Conservation (phyloP, 2,888 invertebrate genomes). For the Parnassius apollo region DNA sequence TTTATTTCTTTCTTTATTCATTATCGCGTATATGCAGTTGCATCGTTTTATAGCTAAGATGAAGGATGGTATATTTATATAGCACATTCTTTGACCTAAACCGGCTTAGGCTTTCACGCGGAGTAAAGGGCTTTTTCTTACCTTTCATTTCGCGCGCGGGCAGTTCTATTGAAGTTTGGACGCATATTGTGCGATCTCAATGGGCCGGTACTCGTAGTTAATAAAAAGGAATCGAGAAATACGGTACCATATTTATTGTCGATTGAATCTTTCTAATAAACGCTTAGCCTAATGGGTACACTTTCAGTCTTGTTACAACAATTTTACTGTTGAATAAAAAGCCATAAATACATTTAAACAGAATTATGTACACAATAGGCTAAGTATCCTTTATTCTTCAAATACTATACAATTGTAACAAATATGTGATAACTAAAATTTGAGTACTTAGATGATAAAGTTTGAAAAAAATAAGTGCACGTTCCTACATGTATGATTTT, state of each 20-base stretch:
- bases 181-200: constrained; percentile 50
- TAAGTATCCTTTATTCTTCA: no score
- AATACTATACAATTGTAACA: no score
- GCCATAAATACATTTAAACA: no score
- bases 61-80: constrained; percentile 33
- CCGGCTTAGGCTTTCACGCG: constrained; percentile 59
- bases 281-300: background rate
- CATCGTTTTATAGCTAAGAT: constrained; percentile 43
- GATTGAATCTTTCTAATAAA: constrained; percentile 7
- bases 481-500: no score
- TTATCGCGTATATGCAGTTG: constrained; percentile 44
- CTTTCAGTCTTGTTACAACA: no score
- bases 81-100: constrained; percentile 48
- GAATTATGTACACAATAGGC: no score
- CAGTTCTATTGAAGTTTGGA: constrained; percentile 55
- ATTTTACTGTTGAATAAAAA: no score
- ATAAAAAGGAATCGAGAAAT: constrained; percentile 38
- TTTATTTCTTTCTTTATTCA: constrained; percentile 35
- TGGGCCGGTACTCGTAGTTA: constrained; percentile 45
- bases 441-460: no score
- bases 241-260: constrained; percentile 13
- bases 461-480: no score
- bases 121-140: constrained; percentile 58
- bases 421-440: no score
- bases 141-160: constrained; percentile 42